Evolutionary conservation across 1,140 invertebrate genomes (phyloP).

Genomic region (Fopius arisanus): DNA sequence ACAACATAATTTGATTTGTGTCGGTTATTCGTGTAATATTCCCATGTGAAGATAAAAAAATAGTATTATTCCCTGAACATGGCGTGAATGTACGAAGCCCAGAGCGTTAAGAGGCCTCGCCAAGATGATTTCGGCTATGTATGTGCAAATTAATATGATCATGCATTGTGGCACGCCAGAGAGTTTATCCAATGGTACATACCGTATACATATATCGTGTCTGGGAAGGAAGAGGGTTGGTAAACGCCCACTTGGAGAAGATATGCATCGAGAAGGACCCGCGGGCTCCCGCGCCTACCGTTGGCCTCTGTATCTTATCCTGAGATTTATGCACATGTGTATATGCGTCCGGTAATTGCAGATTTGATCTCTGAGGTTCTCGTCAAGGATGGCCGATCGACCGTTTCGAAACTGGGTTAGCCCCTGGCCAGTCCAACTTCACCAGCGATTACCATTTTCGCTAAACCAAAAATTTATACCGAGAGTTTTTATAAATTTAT

Average conservation of each 20-base stretch:
- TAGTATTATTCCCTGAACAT: background rate
- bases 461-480: background rate
- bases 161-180: conserved; percentile 14
- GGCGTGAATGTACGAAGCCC: too few species aligned
- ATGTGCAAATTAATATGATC: conserved; percentile 40
- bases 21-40: background rate
- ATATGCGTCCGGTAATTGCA: conserved; percentile 35
- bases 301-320: conserved; percentile 36
- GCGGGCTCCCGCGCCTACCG: conserved; percentile 35
- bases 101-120: background rate
- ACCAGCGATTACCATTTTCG: background rate
- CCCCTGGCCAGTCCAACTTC: conserved; percentile 12
- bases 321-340: background rate
- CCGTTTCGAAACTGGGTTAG: conserved; percentile 31
- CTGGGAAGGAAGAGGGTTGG: conserved; percentile 9
- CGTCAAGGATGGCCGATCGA: conserved; percentile 26
- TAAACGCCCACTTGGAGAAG: conserved; percentile 33
- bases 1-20: too few species aligned
- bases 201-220: conserved; percentile 14
- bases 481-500: background rate
- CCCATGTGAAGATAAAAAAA: background rate
- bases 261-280: conserved; percentile 35
- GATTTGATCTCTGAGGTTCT: conserved; percentile 26
- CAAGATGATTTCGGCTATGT: conserved; percentile 25
- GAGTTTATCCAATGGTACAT: conserved; percentile 14